Conservation (phyloP, 2,888 invertebrate species). For the Tanypteryx hageni region DNA sequence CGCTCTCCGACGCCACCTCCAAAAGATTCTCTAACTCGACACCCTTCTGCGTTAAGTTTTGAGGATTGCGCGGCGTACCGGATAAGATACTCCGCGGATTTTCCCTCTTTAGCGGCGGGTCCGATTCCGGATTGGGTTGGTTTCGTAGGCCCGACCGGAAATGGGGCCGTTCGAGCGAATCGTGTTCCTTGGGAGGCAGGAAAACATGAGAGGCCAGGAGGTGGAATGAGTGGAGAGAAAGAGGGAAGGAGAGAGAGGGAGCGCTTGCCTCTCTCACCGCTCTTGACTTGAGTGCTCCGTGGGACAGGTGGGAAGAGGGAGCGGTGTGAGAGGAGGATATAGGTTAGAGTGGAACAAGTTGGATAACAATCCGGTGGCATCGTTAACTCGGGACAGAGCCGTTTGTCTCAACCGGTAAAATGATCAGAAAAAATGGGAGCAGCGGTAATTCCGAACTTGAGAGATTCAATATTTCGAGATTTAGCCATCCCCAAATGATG, state of each 20-base stretch:
- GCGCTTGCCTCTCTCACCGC: not conserved
- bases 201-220: slow-evolving; percentile 20
- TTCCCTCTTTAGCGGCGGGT: not conserved
- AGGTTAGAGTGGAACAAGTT: not conserved
- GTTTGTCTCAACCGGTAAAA: no score
- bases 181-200: slow-evolving; percentile 10
- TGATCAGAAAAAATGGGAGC: no score
- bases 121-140: not conserved
- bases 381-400: no score
- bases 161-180: slow-evolving; percentile 45
- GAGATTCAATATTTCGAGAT: no score
- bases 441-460: no score
- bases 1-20: not conserved
- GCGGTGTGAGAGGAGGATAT: not conserved
- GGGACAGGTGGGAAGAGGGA: not conserved
- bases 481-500: no score
- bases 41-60: not conserved
- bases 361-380: no score
- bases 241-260: not conserved
- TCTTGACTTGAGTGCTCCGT: not conserved
- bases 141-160: slow-evolving; percentile 16
- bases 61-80: not conserved
- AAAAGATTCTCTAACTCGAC: not conserved
- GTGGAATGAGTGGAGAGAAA: not conserved
- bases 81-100: not conserved